Evolutionary conservation across 2,113 vertebrate species (phyloP).

Genomic region (Cynopterus brachyotis): DNA sequence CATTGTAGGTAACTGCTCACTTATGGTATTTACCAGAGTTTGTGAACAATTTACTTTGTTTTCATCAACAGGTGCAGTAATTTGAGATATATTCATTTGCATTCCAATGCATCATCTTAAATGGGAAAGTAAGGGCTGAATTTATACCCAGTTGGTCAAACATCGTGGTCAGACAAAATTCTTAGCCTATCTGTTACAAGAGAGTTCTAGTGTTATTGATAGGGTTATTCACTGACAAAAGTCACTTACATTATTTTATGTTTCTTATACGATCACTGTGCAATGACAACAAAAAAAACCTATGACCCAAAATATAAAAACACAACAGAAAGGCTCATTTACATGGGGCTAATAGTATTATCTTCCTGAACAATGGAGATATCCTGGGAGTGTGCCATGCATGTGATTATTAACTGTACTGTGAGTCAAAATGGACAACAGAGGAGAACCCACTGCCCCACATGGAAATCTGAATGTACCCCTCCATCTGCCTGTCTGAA

Average conservation of each 20-base stretch:
- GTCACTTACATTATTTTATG: not conserved
- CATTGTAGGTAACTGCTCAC: not conserved
- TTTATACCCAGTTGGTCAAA: not conserved
- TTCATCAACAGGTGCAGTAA: not conserved
- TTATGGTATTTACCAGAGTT: not conserved
- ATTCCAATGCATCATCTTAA: not conserved
- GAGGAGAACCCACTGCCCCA: not conserved
- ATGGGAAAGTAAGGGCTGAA: not conserved
- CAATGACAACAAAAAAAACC: not conserved
- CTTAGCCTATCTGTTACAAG: not conserved
- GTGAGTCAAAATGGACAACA: not conserved
- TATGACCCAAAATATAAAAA: not conserved
- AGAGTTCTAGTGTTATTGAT: not conserved
- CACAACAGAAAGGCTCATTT: not conserved
- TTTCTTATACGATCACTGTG: not conserved
- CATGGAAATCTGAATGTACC: not conserved
- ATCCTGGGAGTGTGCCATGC: no score
- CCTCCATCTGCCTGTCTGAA: not conserved
- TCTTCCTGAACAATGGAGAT: not conserved
- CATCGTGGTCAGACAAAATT: no score
- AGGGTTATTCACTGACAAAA: not conserved
- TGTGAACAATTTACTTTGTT: not conserved
- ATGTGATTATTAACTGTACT: not conserved
- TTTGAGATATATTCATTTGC: not conserved
- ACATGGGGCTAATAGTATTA: not conserved